Conservation (phyloP, 2,113 vertebrate genomes). For the Sisor rabdophorus region DNA sequence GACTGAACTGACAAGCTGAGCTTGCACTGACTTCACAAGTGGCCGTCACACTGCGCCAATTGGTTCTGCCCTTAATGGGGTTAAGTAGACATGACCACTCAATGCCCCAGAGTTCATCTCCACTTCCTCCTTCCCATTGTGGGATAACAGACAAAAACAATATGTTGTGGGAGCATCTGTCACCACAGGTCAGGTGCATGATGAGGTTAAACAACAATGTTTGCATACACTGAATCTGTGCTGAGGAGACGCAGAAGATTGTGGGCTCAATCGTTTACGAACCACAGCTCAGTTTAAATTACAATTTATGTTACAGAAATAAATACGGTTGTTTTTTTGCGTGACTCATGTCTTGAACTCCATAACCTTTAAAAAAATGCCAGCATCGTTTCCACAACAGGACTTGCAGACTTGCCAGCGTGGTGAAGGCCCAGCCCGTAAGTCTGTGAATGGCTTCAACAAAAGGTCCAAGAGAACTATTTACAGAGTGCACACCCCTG, state of each 20-base stretch:
- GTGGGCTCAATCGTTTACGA: slow-evolving; percentile 8
- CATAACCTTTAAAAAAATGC: slow-evolving; percentile 40
- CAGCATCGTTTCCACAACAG: slow-evolving; percentile 43
- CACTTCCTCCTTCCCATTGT: slow-evolving; percentile 69
- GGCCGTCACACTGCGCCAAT: slow-evolving; percentile 65
- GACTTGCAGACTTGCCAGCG: slow-evolving; percentile 24
- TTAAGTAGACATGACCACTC: slow-evolving; percentile 75
- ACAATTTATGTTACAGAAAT: slow-evolving; percentile 35
- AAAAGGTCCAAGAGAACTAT: slow-evolving; percentile 51
- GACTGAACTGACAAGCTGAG: slow-evolving; percentile 63
- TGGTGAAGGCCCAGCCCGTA: slow-evolving; percentile 46
- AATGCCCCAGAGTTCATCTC: slow-evolving; percentile 63
- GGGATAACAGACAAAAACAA: slow-evolving; percentile 58
- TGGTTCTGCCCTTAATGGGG: slow-evolving; percentile 61
- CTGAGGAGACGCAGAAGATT: not conserved
- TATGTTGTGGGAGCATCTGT: slow-evolving; percentile 59
- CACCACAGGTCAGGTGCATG: slow-evolving; percentile 48
- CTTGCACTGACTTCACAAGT: slow-evolving; percentile 61
- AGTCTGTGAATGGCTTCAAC: slow-evolving; percentile 45
- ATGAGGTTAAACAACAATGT: slow-evolving; percentile 52
- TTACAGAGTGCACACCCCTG: slow-evolving; percentile 55
- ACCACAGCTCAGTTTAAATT: slow-evolving; percentile 34
- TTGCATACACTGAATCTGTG: slow-evolving; percentile 54
- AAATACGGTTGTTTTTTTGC: slow-evolving; percentile 40
- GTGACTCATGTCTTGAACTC: slow-evolving; percentile 48